Conservation (phyloP, 2,888 invertebrate species). For the Reticulitermes lucifugus region DNA sequence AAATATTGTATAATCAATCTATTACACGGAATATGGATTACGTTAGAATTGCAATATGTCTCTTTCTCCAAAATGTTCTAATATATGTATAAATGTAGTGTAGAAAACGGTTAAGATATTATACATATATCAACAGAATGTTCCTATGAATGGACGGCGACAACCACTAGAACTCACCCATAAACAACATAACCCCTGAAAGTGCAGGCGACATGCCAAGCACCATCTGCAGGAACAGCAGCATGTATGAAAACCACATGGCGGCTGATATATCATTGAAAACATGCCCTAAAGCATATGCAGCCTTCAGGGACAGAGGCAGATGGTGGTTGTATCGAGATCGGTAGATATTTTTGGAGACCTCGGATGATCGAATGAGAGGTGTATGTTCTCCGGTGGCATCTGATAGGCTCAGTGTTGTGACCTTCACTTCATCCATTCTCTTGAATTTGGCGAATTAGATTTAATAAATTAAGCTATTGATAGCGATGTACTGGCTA, state of each 20-base stretch:
- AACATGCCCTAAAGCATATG: slow-evolving; percentile 61
- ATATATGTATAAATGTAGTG: too few species aligned
- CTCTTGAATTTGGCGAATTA: neutral
- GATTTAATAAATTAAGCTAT: neutral
- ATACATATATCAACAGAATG: too few species aligned
- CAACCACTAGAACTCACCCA: slow-evolving; percentile 45
- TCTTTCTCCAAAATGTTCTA: too few species aligned
- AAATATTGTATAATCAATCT: too few species aligned
- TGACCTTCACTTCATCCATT: neutral
- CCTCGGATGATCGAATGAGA: neutral
- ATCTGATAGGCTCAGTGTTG: neutral
- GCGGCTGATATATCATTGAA: slow-evolving; percentile 66
- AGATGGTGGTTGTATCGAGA: neutral
- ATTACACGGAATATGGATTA: too few species aligned
- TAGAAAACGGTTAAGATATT: too few species aligned
- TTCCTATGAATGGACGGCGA: too few species aligned
- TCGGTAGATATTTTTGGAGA: neutral
- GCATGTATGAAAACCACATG: slow-evolving; percentile 66
- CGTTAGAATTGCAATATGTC: too few species aligned
- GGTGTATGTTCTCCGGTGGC: neutral
- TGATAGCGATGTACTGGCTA: neutral
- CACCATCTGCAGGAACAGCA: slow-evolving; percentile 62
- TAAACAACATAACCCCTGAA: slow-evolving; percentile 52
- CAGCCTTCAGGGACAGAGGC: slow-evolving; percentile 22
- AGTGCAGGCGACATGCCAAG: slow-evolving; percentile 52